Evolutionary conservation across 2,113 vertebrate genomes (phyloP), one percentile per base, ranked within the genome.

Genomic region (Narcine bancroftii): DNA sequence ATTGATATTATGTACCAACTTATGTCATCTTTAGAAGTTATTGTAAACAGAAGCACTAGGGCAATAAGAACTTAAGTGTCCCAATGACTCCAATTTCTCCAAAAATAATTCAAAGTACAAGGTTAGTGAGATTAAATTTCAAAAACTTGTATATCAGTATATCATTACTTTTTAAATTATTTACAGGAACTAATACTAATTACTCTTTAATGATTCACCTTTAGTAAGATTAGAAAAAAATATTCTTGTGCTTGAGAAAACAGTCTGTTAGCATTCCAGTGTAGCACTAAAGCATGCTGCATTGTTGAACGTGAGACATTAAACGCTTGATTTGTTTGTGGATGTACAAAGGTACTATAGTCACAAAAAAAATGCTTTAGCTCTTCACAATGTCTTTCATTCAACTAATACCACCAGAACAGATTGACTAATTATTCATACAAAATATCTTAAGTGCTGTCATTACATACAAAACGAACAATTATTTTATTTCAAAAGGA

Each of bases 131-230:
- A 21, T n/a, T 36, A n/a, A 36, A 53, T 87, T 87, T 87, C 53
- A 36, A 83, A 60, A 87, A 87, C 81, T n/a, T 63, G 53, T n/a
- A n/a, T n/a, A n/a, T n/a, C n/a, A n/a, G n/a, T 47, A 83, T 83
- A n/a, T 56, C 33, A 29, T 83, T 83, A 53, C 79, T 47, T 47
- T 45, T 56, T 83, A 29, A 47, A 83, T 83, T 50, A 83, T 83
- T 50, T 26, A 33, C n/a, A 36, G 81, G 72, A 10, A n/a, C 60
- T 87, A 60, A n/a, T 63, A 33, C n/a, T 60, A n/a, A 56, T 60
- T 87, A n/a, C 33, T 85, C 33, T 29, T 45, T 83, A 9, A 36
- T 36, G 81, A 60, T 6, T 60, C 53, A 60, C n/a, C 24, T 63
- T 19, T 36, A n/a, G 53, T 33, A 4, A 87, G 36, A 33, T 60